Conservation (phyloP, 1,140 invertebrate genomes). For the Pinna nobilis region DNA sequence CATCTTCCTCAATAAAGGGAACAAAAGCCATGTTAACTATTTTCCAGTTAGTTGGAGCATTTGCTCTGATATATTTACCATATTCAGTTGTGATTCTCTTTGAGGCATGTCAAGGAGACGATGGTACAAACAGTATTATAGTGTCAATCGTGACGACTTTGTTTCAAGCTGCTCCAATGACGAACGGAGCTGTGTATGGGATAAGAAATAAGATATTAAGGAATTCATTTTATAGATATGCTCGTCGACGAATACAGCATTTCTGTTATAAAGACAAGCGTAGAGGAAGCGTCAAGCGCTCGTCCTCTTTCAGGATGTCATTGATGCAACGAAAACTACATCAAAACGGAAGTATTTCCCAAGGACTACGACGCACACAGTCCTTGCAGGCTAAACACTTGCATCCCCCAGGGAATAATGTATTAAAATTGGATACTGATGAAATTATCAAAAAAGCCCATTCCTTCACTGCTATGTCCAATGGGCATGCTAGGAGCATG, state of each 20-base stretch:
- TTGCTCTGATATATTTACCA: slow-evolving; percentile 61
- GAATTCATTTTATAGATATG: slow-evolving; percentile 58
- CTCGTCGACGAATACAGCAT: slow-evolving; percentile 50
- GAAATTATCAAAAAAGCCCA: slow-evolving; percentile 28
- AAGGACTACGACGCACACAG: slow-evolving; percentile 30
- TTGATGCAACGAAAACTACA: slow-evolving; percentile 30
- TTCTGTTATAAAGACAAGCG: slow-evolving; percentile 54
- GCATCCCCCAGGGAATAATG: not conserved
- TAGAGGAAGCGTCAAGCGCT: slow-evolving; percentile 53
- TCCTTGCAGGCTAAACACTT: slow-evolving; percentile 35
- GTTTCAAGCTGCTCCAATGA: slow-evolving; percentile 61
- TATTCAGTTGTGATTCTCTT: slow-evolving; percentile 56
- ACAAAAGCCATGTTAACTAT: slow-evolving; percentile 66
- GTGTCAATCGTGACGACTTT: slow-evolving; percentile 56
- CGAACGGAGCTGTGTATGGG: slow-evolving; percentile 62
- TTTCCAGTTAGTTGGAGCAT: slow-evolving; percentile 63
- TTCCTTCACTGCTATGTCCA: slow-evolving; percentile 33
- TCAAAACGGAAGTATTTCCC: slow-evolving; percentile 33
- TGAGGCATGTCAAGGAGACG: slow-evolving; percentile 31
- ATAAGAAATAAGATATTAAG: slow-evolving; percentile 62
- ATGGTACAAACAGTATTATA: slow-evolving; percentile 37
- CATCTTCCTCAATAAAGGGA: slow-evolving; percentile 53
- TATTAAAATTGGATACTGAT: slow-evolving; percentile 6
- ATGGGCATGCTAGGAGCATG: not conserved
- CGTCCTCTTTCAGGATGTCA: slow-evolving; percentile 43